A percentile compares a stretch with the other conserved stretches of the same genome.
Conservation (phyloP, 2,113 vertebrate genomes). For the Hippoglossus stenolepis region DNA sequence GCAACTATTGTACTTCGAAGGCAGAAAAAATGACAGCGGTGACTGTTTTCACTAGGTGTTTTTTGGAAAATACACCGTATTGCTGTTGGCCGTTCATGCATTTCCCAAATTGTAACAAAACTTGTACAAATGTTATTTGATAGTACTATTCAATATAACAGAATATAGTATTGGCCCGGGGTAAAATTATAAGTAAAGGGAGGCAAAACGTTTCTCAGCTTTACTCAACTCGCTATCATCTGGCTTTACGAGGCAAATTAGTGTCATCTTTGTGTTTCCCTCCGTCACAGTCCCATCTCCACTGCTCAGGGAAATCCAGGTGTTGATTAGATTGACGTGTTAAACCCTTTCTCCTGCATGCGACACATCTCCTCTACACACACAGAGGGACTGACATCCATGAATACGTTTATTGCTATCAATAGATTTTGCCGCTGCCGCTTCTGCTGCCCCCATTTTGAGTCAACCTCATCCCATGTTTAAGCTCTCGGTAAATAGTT, state of each 20-base stretch:
- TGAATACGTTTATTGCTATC: constrained; percentile 2
- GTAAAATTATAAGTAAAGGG: neutral
- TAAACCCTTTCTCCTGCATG: constrained; percentile 41
- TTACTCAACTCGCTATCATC: constrained; percentile 9
- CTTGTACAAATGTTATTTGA: no score
- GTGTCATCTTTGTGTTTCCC: constrained; percentile 33
- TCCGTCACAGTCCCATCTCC: constrained; percentile 18
- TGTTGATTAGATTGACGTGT: constrained; percentile 59
- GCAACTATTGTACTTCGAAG: neutral
- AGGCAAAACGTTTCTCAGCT: neutral
- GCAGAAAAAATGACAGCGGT: neutral
- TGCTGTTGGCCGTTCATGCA: neutral
- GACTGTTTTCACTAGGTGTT: neutral
- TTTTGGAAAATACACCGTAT: neutral
- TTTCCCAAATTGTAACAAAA: neutral
- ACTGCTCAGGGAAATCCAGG: constrained; percentile 21
- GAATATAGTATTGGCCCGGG: neutral
- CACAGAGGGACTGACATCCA: constrained; percentile 22
- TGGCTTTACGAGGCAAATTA: constrained; percentile 33
- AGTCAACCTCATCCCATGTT: constrained; percentile 27
- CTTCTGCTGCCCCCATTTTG: constrained; percentile 13
- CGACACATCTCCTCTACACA: constrained; percentile 11
- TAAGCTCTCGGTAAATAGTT: constrained; percentile 27
- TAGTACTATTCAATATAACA: no score
- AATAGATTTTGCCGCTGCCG: neutral